Evolutionary conservation across 2,797 vertebrate species (phyloP), one percentile per base, ranked within the genome.

Genomic region (Denticeps clupeoides): DNA sequence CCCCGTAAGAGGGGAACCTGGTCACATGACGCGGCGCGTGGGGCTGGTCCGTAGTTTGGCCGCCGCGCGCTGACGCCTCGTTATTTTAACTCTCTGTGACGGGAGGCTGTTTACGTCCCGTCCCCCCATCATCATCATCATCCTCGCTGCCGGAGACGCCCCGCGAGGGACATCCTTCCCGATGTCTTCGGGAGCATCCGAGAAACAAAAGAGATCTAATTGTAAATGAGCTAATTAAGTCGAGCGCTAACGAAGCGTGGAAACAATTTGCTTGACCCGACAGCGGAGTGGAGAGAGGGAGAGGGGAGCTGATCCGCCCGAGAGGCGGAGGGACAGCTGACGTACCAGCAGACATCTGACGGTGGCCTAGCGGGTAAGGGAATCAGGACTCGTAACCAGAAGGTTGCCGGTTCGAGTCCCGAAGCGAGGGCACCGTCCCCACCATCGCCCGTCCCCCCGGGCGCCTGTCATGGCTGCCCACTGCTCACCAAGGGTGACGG

Each of bases 231-330:
- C 79, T 87, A 86, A 89, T 86, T 84, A 86, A 81, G 79, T 82
- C 85, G 88, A 83, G 84, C 72, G 82, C 83, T 87, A 87, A 87
- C 73, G 81, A 86, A 86, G 87, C 84, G 79, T 87, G 82, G 85
- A 88, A 88, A 87, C 86, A 87, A 87, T 88, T 88, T 86, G 82
- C 82, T 82, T 87, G 85, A 87, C 84, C 84, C 80, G 79, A 43
- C 43, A 41, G 46, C 8, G 3, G 33, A 18, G 10, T 1, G 26
- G 33, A 9, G 11, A 26, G 19, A 23, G 8, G 49, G 2, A 18
- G 16, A 51, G 40, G 48, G 2, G 41, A 31, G 33, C 13, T 48
- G 33, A 27, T 45, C 45, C 56, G 7, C 56, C 41, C 25, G 23
- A 51, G 33, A 35, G 51, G 56, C 10, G 54, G 47, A 58, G 45